A percentile compares a stretch with the other conserved stretches of the same genome.
These are phyloP conservation scores for Drosophila silvestris DNA, from an alignment of 2,888 invertebrate species.

Conservation along the genomic window DNA sequence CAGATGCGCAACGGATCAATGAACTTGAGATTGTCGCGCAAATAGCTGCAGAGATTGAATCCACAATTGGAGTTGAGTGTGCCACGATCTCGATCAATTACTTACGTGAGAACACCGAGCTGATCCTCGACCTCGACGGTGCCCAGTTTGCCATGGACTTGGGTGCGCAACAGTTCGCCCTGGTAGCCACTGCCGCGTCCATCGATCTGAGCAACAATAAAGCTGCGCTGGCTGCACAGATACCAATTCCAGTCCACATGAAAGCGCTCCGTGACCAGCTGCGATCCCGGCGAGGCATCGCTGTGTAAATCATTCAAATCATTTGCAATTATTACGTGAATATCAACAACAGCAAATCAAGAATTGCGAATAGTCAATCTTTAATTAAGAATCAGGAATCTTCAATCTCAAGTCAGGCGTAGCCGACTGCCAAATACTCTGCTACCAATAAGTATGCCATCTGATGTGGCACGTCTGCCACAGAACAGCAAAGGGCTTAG, in stretches of 20 bases:
- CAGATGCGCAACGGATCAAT: conserved; percentile 93
- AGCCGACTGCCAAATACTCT: neutral
- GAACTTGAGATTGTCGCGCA: conserved; percentile 92
- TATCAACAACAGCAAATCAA: neutral
- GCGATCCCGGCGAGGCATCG: conserved; percentile 93
- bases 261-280: conserved; percentile 93
- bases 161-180: conserved; percentile 90
- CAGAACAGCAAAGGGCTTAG: neutral
- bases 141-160: conserved; percentile 90
- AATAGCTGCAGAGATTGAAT: conserved; percentile 86
- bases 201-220: conserved; percentile 95
- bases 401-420: neutral
- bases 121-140: conserved; percentile 92
- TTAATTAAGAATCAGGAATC: neutral
- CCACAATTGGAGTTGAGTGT: neutral
- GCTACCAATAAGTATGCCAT: neutral
- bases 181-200: conserved; percentile 94
- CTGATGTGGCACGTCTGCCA: too few relatives aligned
- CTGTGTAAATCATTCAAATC: conserved; percentile 83
- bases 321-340: neutral
- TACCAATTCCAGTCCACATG: conserved; percentile 94
- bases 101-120: conserved; percentile 88
- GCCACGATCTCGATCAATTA: neutral
- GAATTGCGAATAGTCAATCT: neutral
- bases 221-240: conserved; percentile 92